phyloP scores from a whole-genome alignment of 1,140 invertebrate species.

The Teleopsis dalmanni region DNA sequence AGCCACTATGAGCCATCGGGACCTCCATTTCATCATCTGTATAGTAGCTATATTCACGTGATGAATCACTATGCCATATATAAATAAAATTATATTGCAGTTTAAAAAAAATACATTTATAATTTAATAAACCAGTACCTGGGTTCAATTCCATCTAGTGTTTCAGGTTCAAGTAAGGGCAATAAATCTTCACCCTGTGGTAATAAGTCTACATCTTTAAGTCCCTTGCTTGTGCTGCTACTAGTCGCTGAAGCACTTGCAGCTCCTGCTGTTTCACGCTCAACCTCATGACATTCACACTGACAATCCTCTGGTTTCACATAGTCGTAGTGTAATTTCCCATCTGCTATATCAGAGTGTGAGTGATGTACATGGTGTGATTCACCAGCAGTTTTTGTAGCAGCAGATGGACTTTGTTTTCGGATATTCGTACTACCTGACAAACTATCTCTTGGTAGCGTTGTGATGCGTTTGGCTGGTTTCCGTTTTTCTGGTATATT shows the following conservation, averaged over 20 bases:
- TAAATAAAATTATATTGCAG: neutral
- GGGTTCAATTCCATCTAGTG: constrained; percentile 18
- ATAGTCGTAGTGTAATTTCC: constrained; percentile 58
- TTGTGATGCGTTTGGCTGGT: constrained; percentile 70
- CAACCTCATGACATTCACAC: constrained; percentile 69
- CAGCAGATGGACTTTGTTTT: neutral
- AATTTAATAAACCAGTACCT: constrained; percentile 8
- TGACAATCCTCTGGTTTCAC: constrained; percentile 76
- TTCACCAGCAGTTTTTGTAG: neutral
- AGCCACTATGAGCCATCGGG: constrained; percentile 16
- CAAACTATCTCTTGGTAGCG: constrained; percentile 51
- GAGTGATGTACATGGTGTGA: constrained; percentile 2
- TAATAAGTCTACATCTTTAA: constrained; percentile 28
- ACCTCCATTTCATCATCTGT: constrained; percentile 25
- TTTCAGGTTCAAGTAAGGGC: constrained; percentile 33
- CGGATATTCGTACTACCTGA: neutral
- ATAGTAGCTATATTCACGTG: constrained; percentile 23
- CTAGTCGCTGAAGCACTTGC: constrained; percentile 17
- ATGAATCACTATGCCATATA: constrained; percentile 12
- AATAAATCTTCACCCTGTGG: constrained; percentile 39
- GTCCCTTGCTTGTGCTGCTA: constrained; percentile 26
- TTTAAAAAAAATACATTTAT: constrained; percentile 13
- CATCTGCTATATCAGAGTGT: constrained; percentile 11
- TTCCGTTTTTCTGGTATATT: constrained; percentile 73
- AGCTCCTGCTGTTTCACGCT: constrained; percentile 16